Base-by-base conservation (phyloP, 2,113 vertebrate species). In the Sorex araneus region DNA sequence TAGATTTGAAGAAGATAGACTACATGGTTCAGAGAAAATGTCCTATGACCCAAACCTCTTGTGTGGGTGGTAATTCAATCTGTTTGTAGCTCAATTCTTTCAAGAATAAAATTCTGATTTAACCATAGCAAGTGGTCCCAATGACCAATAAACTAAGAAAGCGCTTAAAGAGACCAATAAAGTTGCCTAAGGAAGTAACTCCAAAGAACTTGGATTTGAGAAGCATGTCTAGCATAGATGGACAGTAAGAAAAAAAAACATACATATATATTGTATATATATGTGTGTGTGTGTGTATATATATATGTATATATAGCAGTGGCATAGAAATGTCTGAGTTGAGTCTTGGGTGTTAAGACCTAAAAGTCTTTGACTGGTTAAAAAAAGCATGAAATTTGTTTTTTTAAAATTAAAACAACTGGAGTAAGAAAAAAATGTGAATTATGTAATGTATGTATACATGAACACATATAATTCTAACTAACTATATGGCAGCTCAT, bases 201-300 rank as follows among this genome's bases (percentile, higher is more conserved):
- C 71, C 50, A 73, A 93, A 84, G n/a, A 85, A 74, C 16, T 67
- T 57, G 30, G 57, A 80, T 85, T 75, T 66, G 74, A 57, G 79
- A 80, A 93, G 45, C 34, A 36, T 16, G 43, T 36, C n/a, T 84
- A 78, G 50, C 77, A 93, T 67, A 67, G 43, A 45, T 57, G 36
- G 43, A 90, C 54, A 15, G 50, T 34, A 28, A 50, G 43, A 84
- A 40, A 79, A 28, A 85, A 30, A 45, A n/a, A n/a, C n/a, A n/a
- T n/a, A n/a, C n/a, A n/a, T n/a, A n/a, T n/a, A n/a, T n/a, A n/a
- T n/a, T n/a, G n/a, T n/a, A n/a, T n/a, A n/a, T n/a, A n/a, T n/a
- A n/a, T n/a, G n/a, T n/a, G n/a, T n/a, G n/a, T n/a, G n/a, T n/a
- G n/a, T n/a, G n/a, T n/a, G n/a, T n/a, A n/a, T n/a, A n/a, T n/a